These are phyloP conservation scores for Meriones unguiculatus DNA, from an alignment of 2,113 vertebrate species.

Conservation along the genomic window DNA sequence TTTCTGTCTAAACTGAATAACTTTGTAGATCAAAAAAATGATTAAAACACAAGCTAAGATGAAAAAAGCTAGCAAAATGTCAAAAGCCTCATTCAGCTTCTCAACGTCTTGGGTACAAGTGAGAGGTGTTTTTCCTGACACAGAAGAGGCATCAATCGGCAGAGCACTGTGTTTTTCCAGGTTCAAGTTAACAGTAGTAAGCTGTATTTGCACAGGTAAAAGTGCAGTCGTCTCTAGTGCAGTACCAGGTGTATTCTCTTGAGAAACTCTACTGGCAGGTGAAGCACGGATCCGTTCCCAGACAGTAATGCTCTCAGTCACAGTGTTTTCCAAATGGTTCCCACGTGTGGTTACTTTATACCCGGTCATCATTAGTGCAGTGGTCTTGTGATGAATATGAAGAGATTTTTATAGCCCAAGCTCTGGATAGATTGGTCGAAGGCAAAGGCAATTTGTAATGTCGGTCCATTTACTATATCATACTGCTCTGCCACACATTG, in stretches of 20 bases:
- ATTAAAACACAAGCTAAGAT: constrained; percentile 88
- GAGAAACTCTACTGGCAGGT: constrained; percentile 64
- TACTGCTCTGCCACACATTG: constrained; percentile 84
- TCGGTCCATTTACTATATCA: constrained; percentile 76
- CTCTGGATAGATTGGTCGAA: constrained; percentile 62
- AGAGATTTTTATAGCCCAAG: constrained; percentile 31
- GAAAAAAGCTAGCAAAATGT: constrained; percentile 89
- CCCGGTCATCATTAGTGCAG: constrained; percentile 83
- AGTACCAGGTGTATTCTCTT: constrained; percentile 74
- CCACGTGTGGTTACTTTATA: constrained; percentile 69
- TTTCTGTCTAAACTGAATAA: constrained; percentile 87
- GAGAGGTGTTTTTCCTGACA: constrained; percentile 83
- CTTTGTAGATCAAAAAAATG: constrained; percentile 87
- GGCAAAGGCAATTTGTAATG: constrained; percentile 81
- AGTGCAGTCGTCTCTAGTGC: constrained; percentile 62
- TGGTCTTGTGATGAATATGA: constrained; percentile 27
- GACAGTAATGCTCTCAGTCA: constrained; percentile 53
- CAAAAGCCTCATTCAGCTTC: constrained; percentile 89
- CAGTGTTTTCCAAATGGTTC: constrained; percentile 63
- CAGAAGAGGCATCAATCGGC: constrained; percentile 77
- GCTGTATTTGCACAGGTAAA: constrained; percentile 76
- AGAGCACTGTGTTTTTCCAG: constrained; percentile 55
- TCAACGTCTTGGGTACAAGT: constrained; percentile 86
- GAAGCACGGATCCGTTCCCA: constrained; percentile 72
- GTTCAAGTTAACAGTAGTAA: constrained; percentile 82